A percentile compares a stretch with the other conserved stretches of the same genome.
Evolutionary conservation across 1,140 invertebrate genomes (phyloP).

Genomic region (Drosophila pseudoananassae): DNA sequence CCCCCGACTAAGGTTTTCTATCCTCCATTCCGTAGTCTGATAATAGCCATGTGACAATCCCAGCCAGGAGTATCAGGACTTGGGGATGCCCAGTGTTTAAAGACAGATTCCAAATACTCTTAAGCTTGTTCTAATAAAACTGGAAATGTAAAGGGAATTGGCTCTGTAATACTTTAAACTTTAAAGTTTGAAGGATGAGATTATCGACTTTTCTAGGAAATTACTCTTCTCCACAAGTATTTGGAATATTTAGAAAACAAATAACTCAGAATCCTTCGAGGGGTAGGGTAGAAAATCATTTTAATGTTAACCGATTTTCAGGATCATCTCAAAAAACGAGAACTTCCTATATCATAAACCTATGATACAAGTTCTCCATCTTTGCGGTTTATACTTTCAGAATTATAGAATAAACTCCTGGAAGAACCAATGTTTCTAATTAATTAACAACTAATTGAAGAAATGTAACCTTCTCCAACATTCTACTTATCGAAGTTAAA

Average conservation of each 20-base stretch:
- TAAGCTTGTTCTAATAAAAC: not conserved
- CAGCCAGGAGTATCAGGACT: not conserved
- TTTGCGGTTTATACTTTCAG: too few relatives aligned
- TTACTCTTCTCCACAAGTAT: not conserved
- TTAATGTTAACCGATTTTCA: not conserved
- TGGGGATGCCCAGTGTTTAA: conserved; percentile 7
- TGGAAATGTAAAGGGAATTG: too few relatives aligned
- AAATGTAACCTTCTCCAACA: not conserved
- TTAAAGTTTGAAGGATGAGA: not conserved
- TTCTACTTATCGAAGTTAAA: not conserved
- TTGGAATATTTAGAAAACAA: not conserved
- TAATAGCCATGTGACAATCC: conserved; percentile 57
- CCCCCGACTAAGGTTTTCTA: conserved; percentile 11
- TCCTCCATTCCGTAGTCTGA: conserved; percentile 27
- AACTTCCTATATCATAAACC: not conserved
- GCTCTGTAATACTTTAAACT: not conserved
- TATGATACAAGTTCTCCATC: too few relatives aligned
- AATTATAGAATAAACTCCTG: too few relatives aligned
- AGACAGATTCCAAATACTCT: not conserved
- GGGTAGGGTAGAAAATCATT: too few relatives aligned
- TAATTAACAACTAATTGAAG: not conserved
- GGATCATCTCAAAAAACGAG: not conserved
- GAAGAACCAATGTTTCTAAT: not conserved
- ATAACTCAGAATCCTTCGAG: not conserved
- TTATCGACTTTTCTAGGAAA: not conserved